These are phyloP conservation scores for Urophycis tenuis DNA, from an alignment of 2,797 vertebrate genomes.

Conservation along the genomic window DNA sequence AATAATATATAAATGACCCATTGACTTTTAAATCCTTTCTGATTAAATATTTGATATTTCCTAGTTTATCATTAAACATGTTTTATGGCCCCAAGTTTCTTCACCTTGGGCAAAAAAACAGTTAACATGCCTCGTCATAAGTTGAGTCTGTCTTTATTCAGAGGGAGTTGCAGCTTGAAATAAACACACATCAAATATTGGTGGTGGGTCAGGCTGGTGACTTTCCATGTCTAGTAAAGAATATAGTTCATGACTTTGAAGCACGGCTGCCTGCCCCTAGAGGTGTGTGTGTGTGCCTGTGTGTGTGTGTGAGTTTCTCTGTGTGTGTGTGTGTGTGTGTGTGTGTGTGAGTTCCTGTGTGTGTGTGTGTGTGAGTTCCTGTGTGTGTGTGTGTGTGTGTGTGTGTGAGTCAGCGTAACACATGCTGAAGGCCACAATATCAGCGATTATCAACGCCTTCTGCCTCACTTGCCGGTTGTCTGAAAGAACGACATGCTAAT, in stretches of 20 bases:
- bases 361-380: background rate
- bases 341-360: background rate
- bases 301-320: background rate
- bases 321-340: background rate
- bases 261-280: background rate
- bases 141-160: background rate
- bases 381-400: background rate
- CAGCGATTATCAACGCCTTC: too few relatives aligned
- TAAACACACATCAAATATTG: background rate
- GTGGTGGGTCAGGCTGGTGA: background rate
- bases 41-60: background rate
- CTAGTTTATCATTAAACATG: constrained; percentile 2
- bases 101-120: constrained; percentile 2
- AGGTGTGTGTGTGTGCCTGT: background rate
- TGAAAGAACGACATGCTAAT: too few relatives aligned
- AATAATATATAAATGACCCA: background rate
- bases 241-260: background rate
- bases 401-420: too few relatives aligned
- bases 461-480: too few relatives aligned
- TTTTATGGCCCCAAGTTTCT: background rate
- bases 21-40: background rate
- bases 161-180: background rate
- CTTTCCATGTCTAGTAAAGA: background rate
- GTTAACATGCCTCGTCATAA: background rate
- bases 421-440: too few relatives aligned